These are phyloP conservation scores for Gadopsis marmoratus DNA, from an alignment of 2,797 vertebrate genomes.

Conservation along the genomic window DNA sequence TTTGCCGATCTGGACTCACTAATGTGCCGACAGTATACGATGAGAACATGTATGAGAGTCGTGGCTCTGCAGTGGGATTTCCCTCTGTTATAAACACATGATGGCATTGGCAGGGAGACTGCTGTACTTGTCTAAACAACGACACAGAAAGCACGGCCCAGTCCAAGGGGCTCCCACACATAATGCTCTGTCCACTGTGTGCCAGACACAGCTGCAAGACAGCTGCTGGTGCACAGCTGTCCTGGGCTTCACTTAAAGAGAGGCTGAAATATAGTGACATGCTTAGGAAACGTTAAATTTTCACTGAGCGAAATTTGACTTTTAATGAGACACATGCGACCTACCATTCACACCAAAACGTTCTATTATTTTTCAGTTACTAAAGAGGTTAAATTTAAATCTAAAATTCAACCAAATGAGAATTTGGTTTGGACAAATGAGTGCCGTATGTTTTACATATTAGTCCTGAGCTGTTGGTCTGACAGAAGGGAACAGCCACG, in stretches of 20 bases:
- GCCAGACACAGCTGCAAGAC: slow-evolving; percentile 61
- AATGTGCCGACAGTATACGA: slow-evolving; percentile 13
- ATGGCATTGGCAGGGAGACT: slow-evolving; percentile 76
- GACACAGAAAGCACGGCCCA: slow-evolving; percentile 57
- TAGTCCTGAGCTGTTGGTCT: slow-evolving; percentile 18
- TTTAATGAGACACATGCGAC: neutral
- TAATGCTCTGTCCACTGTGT: slow-evolving; percentile 46
- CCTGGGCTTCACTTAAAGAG: slow-evolving; percentile 36
- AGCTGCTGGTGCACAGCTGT: slow-evolving; percentile 54
- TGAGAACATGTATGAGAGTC: slow-evolving; percentile 31
- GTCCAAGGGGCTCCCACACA: slow-evolving; percentile 62
- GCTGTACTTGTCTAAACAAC: slow-evolving; percentile 80
- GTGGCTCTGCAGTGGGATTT: slow-evolving; percentile 67
- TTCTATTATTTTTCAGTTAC: neutral
- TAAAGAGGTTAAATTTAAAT: slow-evolving; percentile 10
- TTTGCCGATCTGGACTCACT: slow-evolving; percentile 1
- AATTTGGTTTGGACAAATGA: slow-evolving; percentile 11
- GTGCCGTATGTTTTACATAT: slow-evolving; percentile 8
- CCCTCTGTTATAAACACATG: slow-evolving; percentile 80
- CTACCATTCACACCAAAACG: neutral
- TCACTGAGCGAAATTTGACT: slow-evolving; percentile 40
- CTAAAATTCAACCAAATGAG: neutral
- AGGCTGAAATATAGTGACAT: slow-evolving; percentile 27
- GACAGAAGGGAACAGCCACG: slow-evolving; percentile 16
- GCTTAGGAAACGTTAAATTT: slow-evolving; percentile 15